Base-by-base conservation (phyloP, 1,140 invertebrate genomes). In the Acromyrmex charruanus region DNA sequence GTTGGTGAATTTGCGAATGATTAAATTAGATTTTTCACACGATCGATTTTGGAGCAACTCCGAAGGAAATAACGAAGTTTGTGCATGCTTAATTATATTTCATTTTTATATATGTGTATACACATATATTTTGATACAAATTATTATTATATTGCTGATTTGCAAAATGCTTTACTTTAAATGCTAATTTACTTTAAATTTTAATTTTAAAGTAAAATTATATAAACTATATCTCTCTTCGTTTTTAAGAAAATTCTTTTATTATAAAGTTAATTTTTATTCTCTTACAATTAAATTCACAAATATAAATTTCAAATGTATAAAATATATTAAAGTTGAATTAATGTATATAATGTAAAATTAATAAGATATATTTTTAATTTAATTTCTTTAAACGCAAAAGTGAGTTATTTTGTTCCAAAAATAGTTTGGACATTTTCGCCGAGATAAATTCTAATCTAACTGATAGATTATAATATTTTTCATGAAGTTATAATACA, bases 241-340 rank as follows among this genome's bases (percentile, higher is more conserved):
- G 39, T 25, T 77, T 77, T 39, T 1, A 44, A 61, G 14, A 0
- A 39, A 75, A 25, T 59, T n/a, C 14, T 59, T 9, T 25, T 10
- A 39, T 1, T 39, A 39, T 39, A 9, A n/a, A 21, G 4, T 61
- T 18, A 25, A 44, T 39, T 77, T 77, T 44, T n/a, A 10, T 77
- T 77, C 44, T 77, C 16, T 77, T 61, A 28, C 59, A 53, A 12
- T 58, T 75, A 75, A 75, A 59, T 58, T 77, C 55, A 9, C 10
- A 59, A 59, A 59, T 59, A 66, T 31, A 31, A 63, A 63, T 63
- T 12, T 75, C 58, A 35, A 75, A 49, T 44, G 25, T 49, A 49
- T 14, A 35, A 21, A 55, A 58, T 74, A 4, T 75, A 51, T 51
- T 51, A 44, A 39, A 12, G 9, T 44, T 44, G 9, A 44, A 44